Evolutionary conservation across 2,113 vertebrate genomes (phyloP).

Genomic region (Notarius quadriscutis): DNA sequence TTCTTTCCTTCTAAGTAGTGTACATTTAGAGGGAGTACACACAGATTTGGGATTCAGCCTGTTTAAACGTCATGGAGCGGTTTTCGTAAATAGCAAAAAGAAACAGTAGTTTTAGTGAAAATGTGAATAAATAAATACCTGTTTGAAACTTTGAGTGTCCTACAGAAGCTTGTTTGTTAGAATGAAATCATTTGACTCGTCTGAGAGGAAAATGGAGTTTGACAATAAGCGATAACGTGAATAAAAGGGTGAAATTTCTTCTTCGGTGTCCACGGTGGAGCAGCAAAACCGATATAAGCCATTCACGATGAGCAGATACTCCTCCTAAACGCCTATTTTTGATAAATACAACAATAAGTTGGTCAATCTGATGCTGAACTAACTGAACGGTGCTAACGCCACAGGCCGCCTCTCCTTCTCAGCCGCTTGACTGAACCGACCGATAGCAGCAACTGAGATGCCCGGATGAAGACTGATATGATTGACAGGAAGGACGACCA

Average conservation of each 20-base stretch:
- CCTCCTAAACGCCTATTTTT: not conserved
- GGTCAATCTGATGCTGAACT: not conserved
- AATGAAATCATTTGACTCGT: constrained; percentile 24
- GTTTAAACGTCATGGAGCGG: not conserved
- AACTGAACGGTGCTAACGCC: no score
- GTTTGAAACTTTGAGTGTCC: not conserved
- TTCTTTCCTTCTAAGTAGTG: not conserved
- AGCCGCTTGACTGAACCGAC: not conserved
- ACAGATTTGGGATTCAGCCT: not conserved
- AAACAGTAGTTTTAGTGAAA: no score
- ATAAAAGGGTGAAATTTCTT: constrained; percentile 47
- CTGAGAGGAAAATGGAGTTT: constrained; percentile 18
- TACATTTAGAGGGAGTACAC: not conserved
- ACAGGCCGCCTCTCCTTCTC: not conserved
- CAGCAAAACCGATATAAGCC: constrained; percentile 59
- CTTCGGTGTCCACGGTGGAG: constrained; percentile 24
- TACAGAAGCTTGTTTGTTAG: not conserved
- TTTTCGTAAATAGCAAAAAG: not conserved
- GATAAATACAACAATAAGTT: not conserved
- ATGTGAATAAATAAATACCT: not conserved
- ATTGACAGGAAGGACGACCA: not conserved
- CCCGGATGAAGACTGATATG: not conserved
- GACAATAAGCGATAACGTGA: not conserved
- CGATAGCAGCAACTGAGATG: not conserved
- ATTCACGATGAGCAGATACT: constrained; percentile 58